Conservation (phyloP, 2,888 invertebrate genomes). For the Augiades crinisus region DNA sequence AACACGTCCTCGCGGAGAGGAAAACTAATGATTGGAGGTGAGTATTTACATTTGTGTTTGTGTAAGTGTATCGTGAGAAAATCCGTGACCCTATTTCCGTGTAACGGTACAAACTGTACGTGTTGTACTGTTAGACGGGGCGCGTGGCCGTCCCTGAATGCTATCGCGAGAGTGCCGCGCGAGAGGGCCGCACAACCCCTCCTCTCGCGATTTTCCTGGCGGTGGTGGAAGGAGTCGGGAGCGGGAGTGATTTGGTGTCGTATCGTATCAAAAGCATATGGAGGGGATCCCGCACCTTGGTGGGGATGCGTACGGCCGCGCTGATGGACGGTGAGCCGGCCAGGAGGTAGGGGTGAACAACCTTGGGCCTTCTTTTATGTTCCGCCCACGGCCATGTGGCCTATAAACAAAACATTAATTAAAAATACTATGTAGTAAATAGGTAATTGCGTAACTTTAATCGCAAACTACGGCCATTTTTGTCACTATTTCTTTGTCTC, state of each 20-base stretch:
- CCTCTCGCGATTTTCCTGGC: constrained; percentile 73
- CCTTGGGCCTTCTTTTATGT: constrained; percentile 57
- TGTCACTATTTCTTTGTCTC: constrained; percentile 54
- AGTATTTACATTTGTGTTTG: constrained; percentile 38
- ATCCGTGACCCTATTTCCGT: constrained; percentile 75
- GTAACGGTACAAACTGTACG: constrained; percentile 58
- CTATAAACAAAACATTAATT: constrained; percentile 43
- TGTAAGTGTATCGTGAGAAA: constrained; percentile 42
- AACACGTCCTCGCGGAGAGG: constrained; percentile 11
- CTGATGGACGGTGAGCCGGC: constrained; percentile 61
- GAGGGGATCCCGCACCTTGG: constrained; percentile 79
- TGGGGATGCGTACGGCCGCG: constrained; percentile 74
- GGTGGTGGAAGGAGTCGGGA: constrained; percentile 78
- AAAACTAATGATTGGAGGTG: constrained; percentile 43
- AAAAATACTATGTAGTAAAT: constrained; percentile 38
- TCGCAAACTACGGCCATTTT: constrained; percentile 49
- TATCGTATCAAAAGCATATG: constrained; percentile 57
- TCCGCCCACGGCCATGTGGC: constrained; percentile 54
- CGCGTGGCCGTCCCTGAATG: constrained; percentile 65
- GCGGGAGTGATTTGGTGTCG: constrained; percentile 74
- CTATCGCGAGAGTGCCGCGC: constrained; percentile 57
- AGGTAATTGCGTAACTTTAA: constrained; percentile 63
- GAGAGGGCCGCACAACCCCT: constrained; percentile 71
- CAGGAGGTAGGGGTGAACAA: constrained; percentile 78
- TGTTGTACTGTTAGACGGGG: constrained; percentile 70